Evolutionary conservation across 2,113 vertebrate genomes (phyloP).

Genomic region (Indicator maculatus): DNA sequence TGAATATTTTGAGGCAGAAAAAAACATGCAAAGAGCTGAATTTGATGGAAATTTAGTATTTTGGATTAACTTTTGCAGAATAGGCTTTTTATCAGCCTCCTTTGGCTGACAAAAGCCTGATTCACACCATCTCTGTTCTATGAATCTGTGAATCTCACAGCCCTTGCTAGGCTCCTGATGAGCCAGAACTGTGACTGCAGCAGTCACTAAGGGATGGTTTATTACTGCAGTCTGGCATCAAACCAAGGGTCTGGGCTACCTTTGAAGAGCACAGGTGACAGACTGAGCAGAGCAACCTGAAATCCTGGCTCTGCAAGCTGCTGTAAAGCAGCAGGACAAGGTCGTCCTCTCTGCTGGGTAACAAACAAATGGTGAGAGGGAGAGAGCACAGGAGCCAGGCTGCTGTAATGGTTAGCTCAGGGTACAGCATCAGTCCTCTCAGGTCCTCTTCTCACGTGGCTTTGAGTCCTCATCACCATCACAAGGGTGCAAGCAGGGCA

Average conservation of each 20-base stretch:
- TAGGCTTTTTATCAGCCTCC: background rate
- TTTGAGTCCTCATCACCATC: background rate
- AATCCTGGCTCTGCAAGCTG: background rate
- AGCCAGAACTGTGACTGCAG: background rate
- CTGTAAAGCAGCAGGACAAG: background rate
- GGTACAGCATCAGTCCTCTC: background rate
- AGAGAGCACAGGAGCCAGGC: background rate
- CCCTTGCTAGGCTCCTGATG: background rate
- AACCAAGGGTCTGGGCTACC: background rate
- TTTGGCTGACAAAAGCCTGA: background rate
- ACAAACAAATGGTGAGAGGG: background rate
- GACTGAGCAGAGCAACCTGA: background rate
- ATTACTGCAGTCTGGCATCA: background rate
- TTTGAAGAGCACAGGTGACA: background rate
- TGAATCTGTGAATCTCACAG: background rate
- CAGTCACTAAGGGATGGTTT: background rate
- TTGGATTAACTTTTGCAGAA: background rate
- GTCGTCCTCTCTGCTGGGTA: rapidly evolving
- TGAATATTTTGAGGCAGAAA: background rate
- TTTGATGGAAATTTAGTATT: background rate
- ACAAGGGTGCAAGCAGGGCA: background rate
- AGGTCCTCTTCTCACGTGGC: background rate
- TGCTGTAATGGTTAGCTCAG: background rate
- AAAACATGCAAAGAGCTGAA: background rate
- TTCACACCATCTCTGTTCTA: background rate